phyloP scores from a whole-genome alignment of 2,113 vertebrate genomes.

The Protomyctophum bolini region DNA sequence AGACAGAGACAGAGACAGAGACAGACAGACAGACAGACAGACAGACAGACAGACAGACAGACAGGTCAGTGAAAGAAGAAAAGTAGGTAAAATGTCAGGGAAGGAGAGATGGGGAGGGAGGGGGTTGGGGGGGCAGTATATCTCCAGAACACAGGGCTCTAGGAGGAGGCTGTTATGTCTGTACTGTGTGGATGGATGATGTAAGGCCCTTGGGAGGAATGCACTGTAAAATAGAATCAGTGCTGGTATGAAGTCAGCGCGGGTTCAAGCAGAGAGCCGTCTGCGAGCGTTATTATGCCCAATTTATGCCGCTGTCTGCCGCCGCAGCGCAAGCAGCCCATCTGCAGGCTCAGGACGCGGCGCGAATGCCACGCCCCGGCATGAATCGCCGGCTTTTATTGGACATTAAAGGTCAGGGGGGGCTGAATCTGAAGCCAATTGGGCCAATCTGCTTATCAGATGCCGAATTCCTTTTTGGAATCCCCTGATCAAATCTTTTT shows the following conservation, averaged over 20 bases:
- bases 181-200: conserved; percentile 33
- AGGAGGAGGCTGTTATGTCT: background rate
- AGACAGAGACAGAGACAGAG: conserved; percentile 27
- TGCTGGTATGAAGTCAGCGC: conserved; percentile 18
- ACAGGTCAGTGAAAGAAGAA: conserved; percentile 31
- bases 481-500: no score
- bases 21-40: conserved; percentile 9
- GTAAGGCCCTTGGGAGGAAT: conserved; percentile 45
- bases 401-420: no score
- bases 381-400: no score
- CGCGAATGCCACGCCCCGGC: no score
- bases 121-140: conserved; percentile 18
- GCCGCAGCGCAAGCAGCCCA: no score
- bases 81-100: conserved; percentile 30
- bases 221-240: conserved; percentile 35
- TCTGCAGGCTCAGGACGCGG: no score
- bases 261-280: conserved; percentile 9
- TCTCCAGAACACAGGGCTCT: background rate
- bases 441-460: no score
- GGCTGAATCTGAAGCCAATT: no score
- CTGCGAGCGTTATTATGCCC: background rate
- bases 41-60: background rate
- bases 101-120: conserved; percentile 22
- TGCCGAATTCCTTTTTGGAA: no score
- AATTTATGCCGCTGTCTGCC: no score